Evolutionary conservation across 2,888 invertebrate species (phyloP), one percentile per base, ranked within the genome.

Genomic region (Diarsia mendica): DNA sequence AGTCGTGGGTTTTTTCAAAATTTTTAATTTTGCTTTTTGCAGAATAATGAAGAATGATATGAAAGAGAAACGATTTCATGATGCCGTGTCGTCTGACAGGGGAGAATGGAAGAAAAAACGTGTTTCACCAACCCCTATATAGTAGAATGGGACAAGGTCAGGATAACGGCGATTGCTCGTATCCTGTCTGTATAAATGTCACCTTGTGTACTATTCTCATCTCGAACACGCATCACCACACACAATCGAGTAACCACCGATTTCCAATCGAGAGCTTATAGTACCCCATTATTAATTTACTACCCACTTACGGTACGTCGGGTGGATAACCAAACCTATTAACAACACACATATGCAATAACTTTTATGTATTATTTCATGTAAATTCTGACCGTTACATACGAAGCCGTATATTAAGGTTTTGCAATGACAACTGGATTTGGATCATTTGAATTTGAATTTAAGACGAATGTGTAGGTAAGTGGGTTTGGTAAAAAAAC

Each of bases 341-440:
- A 85, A 76, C 76, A 65, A 58, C 48, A 66, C 11, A 68, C 49
- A 73, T 58, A 33, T 55, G 81, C 64, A 51, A 70, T 77, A 76
- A 70, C 51, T 83, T 76, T 33, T 65, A 72, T 67, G 70, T 81
- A 85, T 87, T 77, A 86, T 87, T 85, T 79, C 65, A 86, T 87
- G 80, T 77, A 75, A 87, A 85, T 81, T 82, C 69, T 65, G 44
- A 23, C 23, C 28, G 68, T 60, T 53, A 65, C 71, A 51, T 64
- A n/a, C 44, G 3, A 8, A 64, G 49, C 39, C 53, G 33, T 76
- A 67, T 70, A 53, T 80, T 67, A 64, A 64, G 13, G n/a, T 84
- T 73, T 76, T 63, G 77, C 81, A 80, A 83, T 63, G 72, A 70
- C 76, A 67, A 58, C 18, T 66, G 49, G 66, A 79, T 72, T 82